These are phyloP conservation scores for Heloderma charlesbogerti DNA, from an alignment of 2,113 vertebrate genomes.

Conservation along the genomic window DNA sequence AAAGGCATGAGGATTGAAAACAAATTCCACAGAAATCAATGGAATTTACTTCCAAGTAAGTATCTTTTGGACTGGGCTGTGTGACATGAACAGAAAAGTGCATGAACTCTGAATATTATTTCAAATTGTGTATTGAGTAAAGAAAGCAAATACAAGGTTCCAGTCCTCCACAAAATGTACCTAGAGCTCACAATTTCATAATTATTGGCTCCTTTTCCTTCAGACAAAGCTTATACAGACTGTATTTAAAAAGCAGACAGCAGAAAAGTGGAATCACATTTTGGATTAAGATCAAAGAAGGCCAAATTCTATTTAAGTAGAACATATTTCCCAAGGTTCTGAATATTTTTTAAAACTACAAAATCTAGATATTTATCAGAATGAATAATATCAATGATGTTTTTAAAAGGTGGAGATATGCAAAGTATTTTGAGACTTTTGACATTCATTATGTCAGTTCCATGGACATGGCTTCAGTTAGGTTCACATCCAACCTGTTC, in stretches of 20 bases:
- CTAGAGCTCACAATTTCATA: background rate
- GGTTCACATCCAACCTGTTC: conserved; percentile 34
- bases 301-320: background rate
- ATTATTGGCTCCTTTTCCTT: background rate
- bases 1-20: background rate
- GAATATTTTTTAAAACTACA: background rate
- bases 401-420: background rate
- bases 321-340: background rate
- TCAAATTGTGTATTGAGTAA: conserved; percentile 3
- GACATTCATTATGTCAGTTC: conserved; percentile 14
- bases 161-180: background rate
- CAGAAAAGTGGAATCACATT: background rate
- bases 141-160: background rate
- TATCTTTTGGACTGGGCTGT: background rate
- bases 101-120: background rate
- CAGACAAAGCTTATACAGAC: background rate
- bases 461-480: conserved; percentile 34
- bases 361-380: background rate
- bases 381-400: conserved; percentile 14
- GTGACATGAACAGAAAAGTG: background rate
- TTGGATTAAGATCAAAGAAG: background rate
- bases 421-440: background rate
- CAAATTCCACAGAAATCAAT: background rate
- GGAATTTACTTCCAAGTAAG: background rate
- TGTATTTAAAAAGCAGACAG: background rate